These are phyloP conservation scores for Helicolenus hilgendorfi DNA, from an alignment of 2,797 vertebrate genomes.

Conservation along the genomic window DNA sequence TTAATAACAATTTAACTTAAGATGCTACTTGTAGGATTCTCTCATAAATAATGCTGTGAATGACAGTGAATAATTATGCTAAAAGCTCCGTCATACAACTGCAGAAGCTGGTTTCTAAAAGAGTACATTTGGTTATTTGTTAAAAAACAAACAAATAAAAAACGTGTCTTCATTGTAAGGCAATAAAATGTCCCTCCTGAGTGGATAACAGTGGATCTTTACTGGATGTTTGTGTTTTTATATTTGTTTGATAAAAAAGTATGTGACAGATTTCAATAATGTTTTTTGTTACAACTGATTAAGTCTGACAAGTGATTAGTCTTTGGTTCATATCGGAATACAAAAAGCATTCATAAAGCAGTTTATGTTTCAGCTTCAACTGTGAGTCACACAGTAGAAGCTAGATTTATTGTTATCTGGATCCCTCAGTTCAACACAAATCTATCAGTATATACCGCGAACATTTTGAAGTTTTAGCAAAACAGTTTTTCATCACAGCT, in stretches of 20 bases:
- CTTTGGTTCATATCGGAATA: not conserved
- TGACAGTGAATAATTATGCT: not conserved
- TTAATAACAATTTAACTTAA: conserved; percentile 13
- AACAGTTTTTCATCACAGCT: not conserved
- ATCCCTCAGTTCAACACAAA: not conserved
- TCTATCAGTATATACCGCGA: not conserved
- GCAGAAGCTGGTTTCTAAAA: not conserved
- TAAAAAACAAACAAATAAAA: not conserved
- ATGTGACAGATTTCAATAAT: not conserved
- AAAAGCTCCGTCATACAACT: not conserved
- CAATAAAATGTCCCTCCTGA: not conserved
- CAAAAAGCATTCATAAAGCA: not conserved
- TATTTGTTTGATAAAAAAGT: not conserved
- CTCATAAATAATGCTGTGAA: conserved; percentile 12
- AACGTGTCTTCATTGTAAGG: not conserved
- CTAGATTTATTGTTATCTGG: not conserved
- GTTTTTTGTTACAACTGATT: not conserved
- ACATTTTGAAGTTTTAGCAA: not conserved
- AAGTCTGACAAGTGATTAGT: not conserved
- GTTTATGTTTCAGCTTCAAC: not conserved
- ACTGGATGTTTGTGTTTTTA: not conserved
- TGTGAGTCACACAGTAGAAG: not conserved
- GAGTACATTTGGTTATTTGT: not conserved
- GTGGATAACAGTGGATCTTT: not conserved
- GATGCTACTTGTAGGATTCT: not conserved